Conservation (phyloP, 2,113 vertebrate species). For the Tautogolabrus adspersus region DNA sequence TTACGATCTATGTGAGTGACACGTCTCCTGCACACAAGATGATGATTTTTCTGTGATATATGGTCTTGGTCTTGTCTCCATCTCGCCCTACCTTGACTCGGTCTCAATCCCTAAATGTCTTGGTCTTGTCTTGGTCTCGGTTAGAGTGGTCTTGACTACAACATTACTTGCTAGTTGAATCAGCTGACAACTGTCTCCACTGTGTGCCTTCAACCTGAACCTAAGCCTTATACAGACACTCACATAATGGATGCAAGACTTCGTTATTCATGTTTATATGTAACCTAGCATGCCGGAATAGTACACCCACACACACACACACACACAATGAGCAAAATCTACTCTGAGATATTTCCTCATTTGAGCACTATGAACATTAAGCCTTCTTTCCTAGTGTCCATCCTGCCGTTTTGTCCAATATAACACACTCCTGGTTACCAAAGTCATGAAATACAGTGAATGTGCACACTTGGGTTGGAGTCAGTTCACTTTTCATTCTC, state of each 20-base stretch:
- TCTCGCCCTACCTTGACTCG: too few species aligned
- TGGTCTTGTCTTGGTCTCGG: too few species aligned
- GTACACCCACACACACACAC: background rate
- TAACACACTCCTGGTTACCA: slow-evolving; percentile 35
- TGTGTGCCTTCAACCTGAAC: slow-evolving; percentile 50
- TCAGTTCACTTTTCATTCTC: slow-evolving; percentile 29
- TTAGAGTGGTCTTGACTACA: too few species aligned
- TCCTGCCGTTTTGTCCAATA: slow-evolving; percentile 6
- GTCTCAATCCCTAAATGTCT: too few species aligned
- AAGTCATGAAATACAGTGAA: slow-evolving; percentile 38
- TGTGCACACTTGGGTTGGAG: background rate
- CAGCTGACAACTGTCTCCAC: slow-evolving; percentile 30
- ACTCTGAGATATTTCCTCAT: slow-evolving; percentile 25
- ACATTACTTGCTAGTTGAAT: slow-evolving; percentile 67
- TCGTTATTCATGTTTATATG: background rate
- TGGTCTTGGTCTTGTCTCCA: too few species aligned
- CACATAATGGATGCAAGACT: background rate
- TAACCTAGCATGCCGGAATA: slow-evolving; percentile 13
- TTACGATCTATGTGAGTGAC: too few species aligned
- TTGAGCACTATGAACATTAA: slow-evolving; percentile 61
- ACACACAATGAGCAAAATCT: background rate
- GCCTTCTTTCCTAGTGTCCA: slow-evolving; percentile 55
- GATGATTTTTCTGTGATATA: too few species aligned
- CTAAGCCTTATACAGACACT: slow-evolving; percentile 36
- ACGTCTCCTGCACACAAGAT: too few species aligned